Conservation (phyloP, 2,888 invertebrate genomes). For the Aporophyla lueneburgensis region DNA sequence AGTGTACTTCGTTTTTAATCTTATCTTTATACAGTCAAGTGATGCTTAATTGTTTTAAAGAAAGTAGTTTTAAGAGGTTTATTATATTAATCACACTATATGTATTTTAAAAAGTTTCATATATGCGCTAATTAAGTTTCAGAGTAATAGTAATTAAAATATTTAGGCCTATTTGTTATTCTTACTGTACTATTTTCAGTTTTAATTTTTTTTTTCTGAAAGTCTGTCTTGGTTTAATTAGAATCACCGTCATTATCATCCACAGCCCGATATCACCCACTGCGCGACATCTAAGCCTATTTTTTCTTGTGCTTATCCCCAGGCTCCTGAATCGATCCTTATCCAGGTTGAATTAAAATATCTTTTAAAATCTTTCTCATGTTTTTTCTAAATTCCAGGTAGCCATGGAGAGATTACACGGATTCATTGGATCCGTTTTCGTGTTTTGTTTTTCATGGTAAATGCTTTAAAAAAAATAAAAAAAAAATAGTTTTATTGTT, state of each 20-base stretch:
- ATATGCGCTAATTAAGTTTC: not conserved
- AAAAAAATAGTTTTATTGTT: too few species aligned
- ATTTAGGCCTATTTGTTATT: not conserved
- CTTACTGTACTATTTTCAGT: not conserved
- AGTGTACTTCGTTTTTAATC: not conserved
- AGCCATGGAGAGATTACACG: not conserved
- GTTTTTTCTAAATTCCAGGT: not conserved
- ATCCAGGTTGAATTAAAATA: too few species aligned
- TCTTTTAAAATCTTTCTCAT: not conserved
- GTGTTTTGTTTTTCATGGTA: not conserved
- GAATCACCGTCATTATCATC: not conserved
- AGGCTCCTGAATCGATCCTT: too few species aligned
- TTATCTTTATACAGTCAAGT: not conserved
- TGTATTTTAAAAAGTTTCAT: not conserved
- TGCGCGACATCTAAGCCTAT: too few species aligned
- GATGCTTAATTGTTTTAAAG: not conserved
- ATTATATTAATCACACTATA: too few species aligned
- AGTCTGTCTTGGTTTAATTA: not conserved
- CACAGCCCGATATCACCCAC: too few species aligned
- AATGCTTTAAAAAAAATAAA: too few species aligned
- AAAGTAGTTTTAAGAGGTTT: too few species aligned
- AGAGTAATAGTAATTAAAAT: not conserved
- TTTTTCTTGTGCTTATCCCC: too few species aligned
- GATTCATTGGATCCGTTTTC: not conserved
- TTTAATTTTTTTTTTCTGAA: not conserved